Percentiles rank a stretch among this genome's conserved stretches.
phyloP scores from a whole-genome alignment of 2,888 invertebrate species.

The Protonemura montana region DNA sequence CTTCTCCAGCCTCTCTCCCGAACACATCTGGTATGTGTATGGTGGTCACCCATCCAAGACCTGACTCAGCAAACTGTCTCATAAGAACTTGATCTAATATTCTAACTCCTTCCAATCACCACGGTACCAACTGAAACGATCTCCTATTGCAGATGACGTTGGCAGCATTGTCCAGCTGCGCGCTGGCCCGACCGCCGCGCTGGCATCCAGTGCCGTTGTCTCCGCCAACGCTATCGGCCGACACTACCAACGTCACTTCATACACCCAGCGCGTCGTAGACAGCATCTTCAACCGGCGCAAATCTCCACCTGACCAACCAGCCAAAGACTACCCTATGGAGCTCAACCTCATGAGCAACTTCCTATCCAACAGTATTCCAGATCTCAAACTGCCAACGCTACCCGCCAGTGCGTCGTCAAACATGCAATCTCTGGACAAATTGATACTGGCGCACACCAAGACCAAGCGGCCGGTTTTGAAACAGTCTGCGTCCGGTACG shows the following conservation, averaged over 20 bases:
- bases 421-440: constrained; percentile 16
- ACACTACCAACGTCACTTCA: background rate
- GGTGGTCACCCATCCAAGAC: too few relatives aligned
- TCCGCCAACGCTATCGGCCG: background rate
- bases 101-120: too few relatives aligned
- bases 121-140: too few relatives aligned
- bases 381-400: background rate
- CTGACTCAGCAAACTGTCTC: too few relatives aligned
- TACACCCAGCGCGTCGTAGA: constrained; percentile 20
- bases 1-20: too few relatives aligned
- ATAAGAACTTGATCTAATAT: too few relatives aligned
- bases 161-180: background rate
- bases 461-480: background rate
- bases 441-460: constrained; percentile 13
- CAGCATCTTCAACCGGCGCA: background rate
- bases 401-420: background rate
- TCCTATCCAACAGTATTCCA: background rate
- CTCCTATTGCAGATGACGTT: background rate
- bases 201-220: background rate
- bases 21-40: too few relatives aligned
- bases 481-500: background rate
- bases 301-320: background rate
- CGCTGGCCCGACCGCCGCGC: background rate
- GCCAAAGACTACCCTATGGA: background rate
- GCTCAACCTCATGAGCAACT: background rate